Conservation (phyloP, 2,797 vertebrate genomes). For the Nyctalus aviator region DNA sequence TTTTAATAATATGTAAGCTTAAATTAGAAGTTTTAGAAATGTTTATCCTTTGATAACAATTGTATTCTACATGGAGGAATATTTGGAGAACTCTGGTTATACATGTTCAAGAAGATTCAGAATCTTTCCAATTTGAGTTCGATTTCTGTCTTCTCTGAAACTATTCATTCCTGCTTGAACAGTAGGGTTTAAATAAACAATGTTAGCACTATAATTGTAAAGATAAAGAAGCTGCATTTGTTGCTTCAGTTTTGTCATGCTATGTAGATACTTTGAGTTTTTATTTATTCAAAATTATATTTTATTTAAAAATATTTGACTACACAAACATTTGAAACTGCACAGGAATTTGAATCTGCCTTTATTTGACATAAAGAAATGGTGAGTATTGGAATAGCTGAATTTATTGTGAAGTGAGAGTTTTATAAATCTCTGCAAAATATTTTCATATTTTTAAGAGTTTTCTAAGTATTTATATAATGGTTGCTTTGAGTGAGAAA, state of each 20-base stretch:
- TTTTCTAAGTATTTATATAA: neutral
- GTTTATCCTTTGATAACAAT: neutral
- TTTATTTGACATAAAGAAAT: neutral
- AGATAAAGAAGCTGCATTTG: neutral
- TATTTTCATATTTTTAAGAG: neutral
- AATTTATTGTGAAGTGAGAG: conserved; percentile 30
- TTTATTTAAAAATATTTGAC: neutral
- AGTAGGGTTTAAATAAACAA: conserved; percentile 19
- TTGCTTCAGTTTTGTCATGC: conserved; percentile 40
- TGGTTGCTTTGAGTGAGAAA: conserved; percentile 1
- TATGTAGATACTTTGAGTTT: neutral
- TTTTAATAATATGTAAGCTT: conserved; percentile 4
- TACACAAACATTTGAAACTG: neutral
- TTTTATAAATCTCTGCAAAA: conserved; percentile 53
- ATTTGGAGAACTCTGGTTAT: neutral
- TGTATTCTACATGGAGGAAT: neutral
- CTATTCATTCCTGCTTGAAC: neutral
- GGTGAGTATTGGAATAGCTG: neutral
- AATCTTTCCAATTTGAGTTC: neutral
- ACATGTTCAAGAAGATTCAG: neutral
- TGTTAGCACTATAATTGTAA: neutral
- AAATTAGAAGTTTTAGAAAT: neutral
- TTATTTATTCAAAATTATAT: conserved; percentile 45
- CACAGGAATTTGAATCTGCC: neutral
- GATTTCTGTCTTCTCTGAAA: neutral